phyloP scores from a whole-genome alignment of 2,888 invertebrate species.

The Linnaemya tessellans region DNA sequence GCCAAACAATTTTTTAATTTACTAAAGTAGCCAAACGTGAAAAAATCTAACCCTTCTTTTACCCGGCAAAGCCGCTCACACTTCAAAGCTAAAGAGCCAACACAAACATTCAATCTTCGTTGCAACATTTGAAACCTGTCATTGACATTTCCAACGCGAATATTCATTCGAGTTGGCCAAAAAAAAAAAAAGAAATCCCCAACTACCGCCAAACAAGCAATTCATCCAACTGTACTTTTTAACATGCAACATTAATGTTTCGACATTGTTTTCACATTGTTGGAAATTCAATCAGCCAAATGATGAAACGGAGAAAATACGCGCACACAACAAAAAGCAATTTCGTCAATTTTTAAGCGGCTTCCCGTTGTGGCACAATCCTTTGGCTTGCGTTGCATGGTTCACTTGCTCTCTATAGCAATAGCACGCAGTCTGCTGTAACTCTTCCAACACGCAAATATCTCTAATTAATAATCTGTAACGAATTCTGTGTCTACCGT shows the following conservation, averaged over 20 bases:
- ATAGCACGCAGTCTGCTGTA: neutral
- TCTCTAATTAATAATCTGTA: constrained; percentile 82
- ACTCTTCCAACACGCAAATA: constrained; percentile 75
- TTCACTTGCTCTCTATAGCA: constrained; percentile 39
- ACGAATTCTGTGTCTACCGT: constrained; percentile 73
- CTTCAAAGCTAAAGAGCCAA: constrained; percentile 4
- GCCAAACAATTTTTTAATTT: constrained; percentile 53
- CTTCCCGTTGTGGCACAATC: constrained; percentile 66
- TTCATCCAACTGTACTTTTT: constrained; percentile 62
- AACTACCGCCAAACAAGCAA: neutral
- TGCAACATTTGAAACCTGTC: constrained; percentile 73
- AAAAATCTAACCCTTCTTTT: constrained; percentile 39
- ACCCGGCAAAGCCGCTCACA: neutral
- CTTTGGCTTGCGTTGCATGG: constrained; percentile 51
- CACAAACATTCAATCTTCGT: constrained; percentile 67
- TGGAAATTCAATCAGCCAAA: constrained; percentile 55
- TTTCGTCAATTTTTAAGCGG: constrained; percentile 69
- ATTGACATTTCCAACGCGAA: constrained; percentile 71
- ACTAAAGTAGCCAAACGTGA: constrained; percentile 63
- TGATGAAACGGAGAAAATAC: constrained; percentile 23
- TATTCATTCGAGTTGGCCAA: constrained; percentile 66
- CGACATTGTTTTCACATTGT: constrained; percentile 60
- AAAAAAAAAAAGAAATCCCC: constrained; percentile 27
- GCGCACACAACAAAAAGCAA: constrained; percentile 42
- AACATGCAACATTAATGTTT: constrained; percentile 54